Percentiles rank a stretch among this genome's conserved stretches.
Conservation (phyloP, 2,113 vertebrate genomes). For the Spheniscus mendiculus region DNA sequence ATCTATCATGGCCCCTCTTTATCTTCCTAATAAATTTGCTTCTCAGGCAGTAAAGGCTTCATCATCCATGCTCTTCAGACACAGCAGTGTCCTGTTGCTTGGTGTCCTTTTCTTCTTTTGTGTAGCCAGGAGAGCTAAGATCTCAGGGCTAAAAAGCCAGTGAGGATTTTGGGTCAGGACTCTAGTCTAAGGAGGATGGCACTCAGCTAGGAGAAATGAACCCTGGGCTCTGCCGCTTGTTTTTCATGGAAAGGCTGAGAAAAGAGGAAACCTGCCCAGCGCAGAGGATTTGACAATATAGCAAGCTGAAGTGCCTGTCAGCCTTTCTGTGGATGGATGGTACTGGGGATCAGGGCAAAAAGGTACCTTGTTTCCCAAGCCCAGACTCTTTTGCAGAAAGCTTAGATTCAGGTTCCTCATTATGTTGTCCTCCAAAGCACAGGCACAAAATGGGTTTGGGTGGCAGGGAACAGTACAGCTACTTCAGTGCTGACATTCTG, state of each 20-base stretch:
- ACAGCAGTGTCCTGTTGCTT: not conserved
- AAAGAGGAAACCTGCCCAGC: not conserved
- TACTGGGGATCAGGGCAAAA: not conserved
- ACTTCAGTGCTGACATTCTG: not conserved
- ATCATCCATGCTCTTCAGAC: not conserved
- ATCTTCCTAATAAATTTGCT: constrained; percentile 54
- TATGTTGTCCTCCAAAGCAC: not conserved
- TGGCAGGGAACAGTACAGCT: not conserved
- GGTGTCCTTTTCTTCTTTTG: not conserved
- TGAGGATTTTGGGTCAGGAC: not conserved
- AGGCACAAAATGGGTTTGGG: not conserved
- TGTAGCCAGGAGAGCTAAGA: not conserved
- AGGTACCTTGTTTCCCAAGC: not conserved
- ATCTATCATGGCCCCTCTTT: constrained; percentile 38
- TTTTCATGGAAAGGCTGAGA: not conserved
- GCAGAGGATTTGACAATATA: not conserved
- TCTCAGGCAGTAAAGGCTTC: constrained; percentile 14
- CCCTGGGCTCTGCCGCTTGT: not conserved
- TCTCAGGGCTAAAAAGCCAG: not conserved
- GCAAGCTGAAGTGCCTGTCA: not conserved
- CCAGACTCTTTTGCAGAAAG: not conserved
- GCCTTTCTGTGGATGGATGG: not conserved
- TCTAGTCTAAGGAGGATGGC: too few species aligned
- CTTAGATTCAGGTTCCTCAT: not conserved
- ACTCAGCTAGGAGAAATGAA: not conserved